Conservation (phyloP, 2,113 vertebrate species). For the Cyprinodon brontotheroides region DNA sequence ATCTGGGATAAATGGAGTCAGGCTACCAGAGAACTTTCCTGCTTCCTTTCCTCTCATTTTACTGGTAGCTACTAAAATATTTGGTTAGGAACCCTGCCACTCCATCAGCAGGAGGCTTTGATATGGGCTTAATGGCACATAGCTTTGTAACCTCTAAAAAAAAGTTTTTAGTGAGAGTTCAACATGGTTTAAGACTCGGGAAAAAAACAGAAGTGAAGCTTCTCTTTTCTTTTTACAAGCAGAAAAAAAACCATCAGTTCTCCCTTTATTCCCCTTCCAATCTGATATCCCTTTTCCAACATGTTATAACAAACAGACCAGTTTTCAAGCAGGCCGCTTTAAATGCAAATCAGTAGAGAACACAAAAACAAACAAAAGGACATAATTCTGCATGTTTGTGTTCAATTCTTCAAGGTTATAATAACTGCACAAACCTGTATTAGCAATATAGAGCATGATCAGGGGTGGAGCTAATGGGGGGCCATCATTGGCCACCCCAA, state of each 20-base stretch:
- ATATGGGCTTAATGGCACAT: background rate
- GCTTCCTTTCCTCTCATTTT: slow-evolving; percentile 12
- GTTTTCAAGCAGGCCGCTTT: background rate
- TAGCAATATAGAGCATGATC: too few species aligned
- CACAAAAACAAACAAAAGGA: too few species aligned
- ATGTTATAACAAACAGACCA: background rate
- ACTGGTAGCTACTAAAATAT: background rate
- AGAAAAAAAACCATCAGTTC: slow-evolving; percentile 29
- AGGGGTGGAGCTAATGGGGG: too few species aligned
- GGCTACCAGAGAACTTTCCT: background rate
- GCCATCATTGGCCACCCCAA: too few species aligned
- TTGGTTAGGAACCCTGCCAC: slow-evolving; percentile 1
- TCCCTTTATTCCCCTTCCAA: background rate
- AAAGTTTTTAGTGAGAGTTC: background rate
- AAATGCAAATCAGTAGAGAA: background rate
- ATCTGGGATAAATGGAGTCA: background rate
- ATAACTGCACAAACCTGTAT: too few species aligned
- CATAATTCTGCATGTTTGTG: too few species aligned
- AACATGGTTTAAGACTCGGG: background rate
- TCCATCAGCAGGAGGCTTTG: background rate
- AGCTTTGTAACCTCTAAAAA: background rate
- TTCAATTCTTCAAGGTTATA: too few species aligned
- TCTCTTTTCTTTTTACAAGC: background rate
- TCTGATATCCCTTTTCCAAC: background rate
- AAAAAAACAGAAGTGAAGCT: background rate